Evolutionary conservation across 92 coral and sea anemone genomes (phyloP).

Genomic region (Porites lobata): DNA sequence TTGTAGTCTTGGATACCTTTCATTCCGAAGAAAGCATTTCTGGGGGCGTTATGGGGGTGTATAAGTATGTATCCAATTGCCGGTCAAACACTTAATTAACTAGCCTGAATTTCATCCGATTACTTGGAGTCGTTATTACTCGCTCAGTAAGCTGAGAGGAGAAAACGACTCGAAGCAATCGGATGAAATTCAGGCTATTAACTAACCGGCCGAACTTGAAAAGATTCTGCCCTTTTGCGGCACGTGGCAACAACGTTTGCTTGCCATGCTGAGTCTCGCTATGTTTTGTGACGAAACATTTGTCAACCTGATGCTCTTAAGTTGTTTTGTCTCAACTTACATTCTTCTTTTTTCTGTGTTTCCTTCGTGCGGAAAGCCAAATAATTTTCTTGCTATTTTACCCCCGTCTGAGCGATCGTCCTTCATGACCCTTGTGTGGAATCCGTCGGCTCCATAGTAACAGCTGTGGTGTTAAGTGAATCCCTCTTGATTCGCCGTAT

Average conservation of each 20-base stretch:
- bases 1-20: too few species aligned
- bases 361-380: constrained; percentile 18
- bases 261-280: constrained; percentile 87
- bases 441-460: background rate
- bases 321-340: background rate
- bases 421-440: background rate
- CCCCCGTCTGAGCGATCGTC: constrained; percentile 2
- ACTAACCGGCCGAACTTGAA: too few species aligned
- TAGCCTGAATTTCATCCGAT: too few species aligned
- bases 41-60: too few species aligned
- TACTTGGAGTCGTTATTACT: too few species aligned
- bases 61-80: too few species aligned
- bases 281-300: constrained; percentile 16
- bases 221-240: constrained; percentile 74
- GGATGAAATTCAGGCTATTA: too few species aligned
- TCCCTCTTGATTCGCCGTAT: background rate
- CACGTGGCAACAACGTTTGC: constrained; percentile 77
- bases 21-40: too few species aligned
- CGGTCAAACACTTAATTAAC: too few species aligned
- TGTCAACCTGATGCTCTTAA: background rate
- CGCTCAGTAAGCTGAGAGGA: too few species aligned
- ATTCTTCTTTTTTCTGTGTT: background rate
- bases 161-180: too few species aligned
- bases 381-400: constrained; percentile 1
- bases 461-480: background rate